Conservation (phyloP, 2,113 vertebrate species). For the Turnix velox region DNA sequence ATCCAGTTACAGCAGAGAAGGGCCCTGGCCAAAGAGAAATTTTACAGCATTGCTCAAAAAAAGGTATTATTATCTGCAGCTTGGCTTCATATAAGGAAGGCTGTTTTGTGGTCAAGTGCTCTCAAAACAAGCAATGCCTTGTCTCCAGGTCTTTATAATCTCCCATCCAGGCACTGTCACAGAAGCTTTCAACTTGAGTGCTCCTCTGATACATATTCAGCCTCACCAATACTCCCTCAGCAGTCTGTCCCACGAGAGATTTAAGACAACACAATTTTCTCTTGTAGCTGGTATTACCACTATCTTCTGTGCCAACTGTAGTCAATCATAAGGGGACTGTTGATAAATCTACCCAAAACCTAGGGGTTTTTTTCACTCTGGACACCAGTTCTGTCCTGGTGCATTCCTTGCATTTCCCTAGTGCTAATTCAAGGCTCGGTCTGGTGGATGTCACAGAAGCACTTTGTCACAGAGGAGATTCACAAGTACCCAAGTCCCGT, state of each 20-base stretch:
- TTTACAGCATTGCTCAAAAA: background rate
- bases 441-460: background rate
- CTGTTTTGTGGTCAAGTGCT: background rate
- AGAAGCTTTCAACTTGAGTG: background rate
- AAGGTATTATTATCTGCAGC: background rate
- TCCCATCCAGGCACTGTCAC: background rate
- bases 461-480: background rate
- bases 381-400: background rate
- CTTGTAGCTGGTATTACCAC: background rate
- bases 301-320: background rate
- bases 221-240: background rate
- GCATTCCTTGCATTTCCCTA: background rate
- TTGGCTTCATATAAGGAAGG: background rate
- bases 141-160: background rate
- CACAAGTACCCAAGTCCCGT: fast-evolving
- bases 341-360: background rate
- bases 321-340: background rate
- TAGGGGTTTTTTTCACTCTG: background rate
- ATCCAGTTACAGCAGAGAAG: background rate
- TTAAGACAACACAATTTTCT: background rate
- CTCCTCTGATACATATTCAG: background rate
- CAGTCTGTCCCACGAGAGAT: background rate
- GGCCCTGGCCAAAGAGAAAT: background rate
- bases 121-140: background rate
- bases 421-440: background rate